Evolutionary conservation across 2,888 invertebrate genomes (phyloP).

Genomic region (Drosophila koepferae): DNA sequence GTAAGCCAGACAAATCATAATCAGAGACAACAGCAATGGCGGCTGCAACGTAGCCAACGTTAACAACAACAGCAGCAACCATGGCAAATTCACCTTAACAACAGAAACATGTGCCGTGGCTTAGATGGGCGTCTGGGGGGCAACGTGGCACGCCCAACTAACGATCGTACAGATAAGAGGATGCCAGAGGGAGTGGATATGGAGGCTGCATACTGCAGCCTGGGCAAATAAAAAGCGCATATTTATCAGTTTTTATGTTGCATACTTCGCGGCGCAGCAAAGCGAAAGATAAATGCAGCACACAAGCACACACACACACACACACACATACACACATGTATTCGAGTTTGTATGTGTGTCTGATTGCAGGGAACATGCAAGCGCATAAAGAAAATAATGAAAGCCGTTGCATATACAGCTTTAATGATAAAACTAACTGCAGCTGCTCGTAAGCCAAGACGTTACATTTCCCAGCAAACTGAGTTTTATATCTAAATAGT

Average conservation of each 20-base stretch:
- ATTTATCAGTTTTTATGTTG: slow-evolving; percentile 67
- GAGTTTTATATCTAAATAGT: slow-evolving; percentile 22
- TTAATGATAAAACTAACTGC: slow-evolving; percentile 55
- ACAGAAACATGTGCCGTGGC: slow-evolving; percentile 43
- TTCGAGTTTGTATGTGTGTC: neutral
- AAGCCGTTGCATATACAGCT: slow-evolving; percentile 48
- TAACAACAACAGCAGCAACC: slow-evolving; percentile 34
- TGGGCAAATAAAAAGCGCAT: slow-evolving; percentile 60
- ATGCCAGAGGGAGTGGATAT: neutral
- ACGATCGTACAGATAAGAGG: slow-evolving; percentile 29
- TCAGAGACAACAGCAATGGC: slow-evolving; percentile 60
- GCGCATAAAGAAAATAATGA: slow-evolving; percentile 47
- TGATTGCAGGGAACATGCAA: slow-evolving; percentile 11
- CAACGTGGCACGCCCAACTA: slow-evolving; percentile 43
- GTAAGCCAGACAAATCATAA: slow-evolving; percentile 77
- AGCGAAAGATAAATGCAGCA: slow-evolving; percentile 38
- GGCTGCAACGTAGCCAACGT: slow-evolving; percentile 29
- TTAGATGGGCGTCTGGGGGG: slow-evolving; percentile 15
- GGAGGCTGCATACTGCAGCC: slow-evolving; percentile 28
- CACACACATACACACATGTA: neutral
- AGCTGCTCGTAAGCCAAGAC: slow-evolving; percentile 33
- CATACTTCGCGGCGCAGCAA: slow-evolving; percentile 61
- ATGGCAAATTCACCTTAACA: slow-evolving; percentile 62
- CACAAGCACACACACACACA: neutral
- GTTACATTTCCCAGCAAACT: slow-evolving; percentile 20